Evolutionary conservation across 2,888 invertebrate genomes (phyloP).

Genomic region (Aproaerema taeniolella): DNA sequence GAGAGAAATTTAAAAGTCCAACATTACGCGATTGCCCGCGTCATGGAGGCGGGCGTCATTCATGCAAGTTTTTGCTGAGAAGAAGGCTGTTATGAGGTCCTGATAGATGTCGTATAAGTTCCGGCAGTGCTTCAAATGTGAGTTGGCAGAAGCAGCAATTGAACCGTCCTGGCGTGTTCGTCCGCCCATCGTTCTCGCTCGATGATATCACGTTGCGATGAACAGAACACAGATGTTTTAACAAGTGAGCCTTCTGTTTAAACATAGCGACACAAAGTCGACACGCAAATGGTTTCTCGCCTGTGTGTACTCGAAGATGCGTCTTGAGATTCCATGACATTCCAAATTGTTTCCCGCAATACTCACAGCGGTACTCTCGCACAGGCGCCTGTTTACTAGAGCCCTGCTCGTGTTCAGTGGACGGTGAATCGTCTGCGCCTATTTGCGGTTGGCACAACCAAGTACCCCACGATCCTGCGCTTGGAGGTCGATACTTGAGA

Average conservation of each 20-base stretch:
- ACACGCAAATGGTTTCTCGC: conserved; percentile 93
- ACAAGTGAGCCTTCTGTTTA: conserved; percentile 91
- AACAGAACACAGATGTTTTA: conserved; percentile 92
- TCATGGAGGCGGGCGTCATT: conserved; percentile 72
- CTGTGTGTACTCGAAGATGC: conserved; percentile 91
- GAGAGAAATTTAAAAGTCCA: conserved; percentile 67
- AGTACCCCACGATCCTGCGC: conserved; percentile 84
- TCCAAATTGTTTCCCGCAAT: conserved; percentile 93
- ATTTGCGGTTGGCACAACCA: conserved; percentile 83
- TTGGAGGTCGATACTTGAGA: conserved; percentile 81
- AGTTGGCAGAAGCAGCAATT: conserved; percentile 93
- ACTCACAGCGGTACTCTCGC: conserved; percentile 91
- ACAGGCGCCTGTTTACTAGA: conserved; percentile 81
- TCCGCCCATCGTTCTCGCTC: conserved; percentile 83
- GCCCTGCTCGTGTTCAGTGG: conserved; percentile 71
- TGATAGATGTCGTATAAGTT: conserved; percentile 90
- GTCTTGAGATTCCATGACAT: conserved; percentile 96
- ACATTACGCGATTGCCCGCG: conserved; percentile 49
- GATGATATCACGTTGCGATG: conserved; percentile 92
- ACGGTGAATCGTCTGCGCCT: conserved; percentile 67
- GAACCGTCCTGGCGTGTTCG: conserved; percentile 81
- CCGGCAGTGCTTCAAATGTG: conserved; percentile 90
- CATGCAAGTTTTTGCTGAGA: conserved; percentile 91
- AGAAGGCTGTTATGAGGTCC: conserved; percentile 93
- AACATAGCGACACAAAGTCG: conserved; percentile 94